Evolutionary conservation across 2,888 invertebrate species (phyloP).

Genomic region (Arenicola marina): DNA sequence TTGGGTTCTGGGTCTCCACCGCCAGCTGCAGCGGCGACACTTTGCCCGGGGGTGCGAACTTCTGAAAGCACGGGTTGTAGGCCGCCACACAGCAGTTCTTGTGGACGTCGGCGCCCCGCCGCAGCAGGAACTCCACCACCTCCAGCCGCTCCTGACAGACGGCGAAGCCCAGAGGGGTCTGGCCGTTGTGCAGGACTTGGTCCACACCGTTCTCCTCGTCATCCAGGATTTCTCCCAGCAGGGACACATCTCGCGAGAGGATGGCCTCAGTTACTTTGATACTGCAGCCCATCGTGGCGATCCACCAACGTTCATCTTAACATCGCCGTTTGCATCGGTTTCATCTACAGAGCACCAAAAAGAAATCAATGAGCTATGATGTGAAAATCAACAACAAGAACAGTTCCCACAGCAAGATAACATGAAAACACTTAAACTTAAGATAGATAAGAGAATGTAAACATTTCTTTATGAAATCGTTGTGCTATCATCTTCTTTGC

Average conservation of each 20-base stretch:
- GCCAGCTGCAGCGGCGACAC: neutral
- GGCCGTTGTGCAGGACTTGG: neutral
- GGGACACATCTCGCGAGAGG: neutral
- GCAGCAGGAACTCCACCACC: neutral
- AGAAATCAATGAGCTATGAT: no score
- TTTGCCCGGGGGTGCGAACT: neutral
- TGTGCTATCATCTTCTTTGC: no score
- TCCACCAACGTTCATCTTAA: no score
- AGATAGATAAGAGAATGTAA: no score
- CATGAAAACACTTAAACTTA: no score
- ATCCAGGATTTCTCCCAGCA: neutral
- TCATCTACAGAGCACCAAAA: no score
- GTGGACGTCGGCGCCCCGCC: neutral
- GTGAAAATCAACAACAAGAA: no score
- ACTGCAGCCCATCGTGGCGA: neutral
- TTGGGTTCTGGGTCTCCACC: neutral
- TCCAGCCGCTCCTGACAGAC: neutral
- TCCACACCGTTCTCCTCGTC: neutral
- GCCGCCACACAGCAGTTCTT: neutral
- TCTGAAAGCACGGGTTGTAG: neutral
- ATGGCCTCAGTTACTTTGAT: neutral
- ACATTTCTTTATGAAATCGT: no score
- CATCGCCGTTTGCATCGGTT: no score
- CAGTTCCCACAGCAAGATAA: no score
- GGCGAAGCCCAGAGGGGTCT: neutral